A percentile compares a stretch with the other conserved stretches of the same genome.
Conservation (phyloP, 2,113 vertebrate genomes). For the Oenanthe melanoleuca region DNA sequence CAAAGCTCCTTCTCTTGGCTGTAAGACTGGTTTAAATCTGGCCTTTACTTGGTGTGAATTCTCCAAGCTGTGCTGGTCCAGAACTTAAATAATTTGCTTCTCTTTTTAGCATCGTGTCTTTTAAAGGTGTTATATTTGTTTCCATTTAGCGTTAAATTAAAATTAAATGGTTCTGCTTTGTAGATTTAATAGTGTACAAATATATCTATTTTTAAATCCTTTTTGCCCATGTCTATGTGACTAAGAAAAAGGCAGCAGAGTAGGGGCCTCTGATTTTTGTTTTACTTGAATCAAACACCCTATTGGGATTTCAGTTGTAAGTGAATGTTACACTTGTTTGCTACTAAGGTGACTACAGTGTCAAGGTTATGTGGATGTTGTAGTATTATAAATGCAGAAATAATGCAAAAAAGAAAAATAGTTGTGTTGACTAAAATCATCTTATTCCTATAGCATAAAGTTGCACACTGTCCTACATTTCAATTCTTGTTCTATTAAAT, state of each 20-base stretch:
- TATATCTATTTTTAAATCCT: conserved; percentile 25
- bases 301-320: conserved; percentile 41
- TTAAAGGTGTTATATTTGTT: conserved; percentile 46
- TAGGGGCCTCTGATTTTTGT: conserved; percentile 3
- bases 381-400: conserved; percentile 30
- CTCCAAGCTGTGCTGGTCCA: background rate
- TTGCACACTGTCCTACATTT: conserved; percentile 41
- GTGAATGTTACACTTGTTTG: conserved; percentile 45
- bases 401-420: conserved; percentile 54
- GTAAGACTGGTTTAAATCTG: background rate
- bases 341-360: conserved; percentile 63
- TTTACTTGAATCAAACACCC: conserved; percentile 31
- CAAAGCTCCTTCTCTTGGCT: background rate
- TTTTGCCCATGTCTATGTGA: background rate
- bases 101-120: conserved; percentile 29
- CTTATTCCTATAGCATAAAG: conserved; percentile 37
- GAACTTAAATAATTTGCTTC: conserved; percentile 38
- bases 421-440: conserved; percentile 41
- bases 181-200: conserved; percentile 48
- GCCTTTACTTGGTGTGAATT: background rate
- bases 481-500: conserved; percentile 59
- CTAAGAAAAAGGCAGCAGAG: background rate
- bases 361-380: conserved; percentile 43
- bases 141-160: conserved; percentile 35
- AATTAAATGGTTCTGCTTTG: conserved; percentile 17